phyloP scores from a whole-genome alignment of 2,888 invertebrate species.

The Andrena camellia region DNA sequence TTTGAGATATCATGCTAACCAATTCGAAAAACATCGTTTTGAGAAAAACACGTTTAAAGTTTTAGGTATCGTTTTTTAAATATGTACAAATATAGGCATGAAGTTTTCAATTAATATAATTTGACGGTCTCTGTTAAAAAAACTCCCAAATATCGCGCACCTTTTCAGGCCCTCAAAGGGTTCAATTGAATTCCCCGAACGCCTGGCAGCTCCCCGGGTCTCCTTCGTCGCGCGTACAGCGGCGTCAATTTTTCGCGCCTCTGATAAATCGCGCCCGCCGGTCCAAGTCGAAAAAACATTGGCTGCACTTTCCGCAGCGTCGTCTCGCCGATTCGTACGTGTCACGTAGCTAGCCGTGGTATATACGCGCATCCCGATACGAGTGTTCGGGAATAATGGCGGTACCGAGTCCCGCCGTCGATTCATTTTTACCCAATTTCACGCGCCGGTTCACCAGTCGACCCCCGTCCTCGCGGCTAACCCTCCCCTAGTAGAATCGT shows the following conservation, averaged over 20 bases:
- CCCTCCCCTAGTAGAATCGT: neutral
- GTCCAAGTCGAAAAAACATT: slow-evolving; percentile 39
- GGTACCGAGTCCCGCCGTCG: slow-evolving; percentile 51
- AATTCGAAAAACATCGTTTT: too few relatives aligned
- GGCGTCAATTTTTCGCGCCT: neutral
- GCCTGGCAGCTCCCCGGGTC: too few relatives aligned
- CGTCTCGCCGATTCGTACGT: slow-evolving; percentile 52
- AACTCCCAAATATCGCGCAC: too few relatives aligned
- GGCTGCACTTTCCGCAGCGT: slow-evolving; percentile 46
- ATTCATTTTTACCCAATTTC: slow-evolving; percentile 76
- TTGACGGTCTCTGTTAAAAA: too few relatives aligned
- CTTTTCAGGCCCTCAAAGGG: too few relatives aligned
- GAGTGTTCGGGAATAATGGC: slow-evolving; percentile 61
- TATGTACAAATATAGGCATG: too few relatives aligned
- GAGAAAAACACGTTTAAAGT: too few relatives aligned
- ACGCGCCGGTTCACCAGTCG: slow-evolving; percentile 67
- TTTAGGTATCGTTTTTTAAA: too few relatives aligned
- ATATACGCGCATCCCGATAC: slow-evolving; percentile 42
- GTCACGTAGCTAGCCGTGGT: slow-evolving; percentile 40
- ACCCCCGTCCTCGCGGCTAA: slow-evolving; percentile 15
- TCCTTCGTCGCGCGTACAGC: neutral
- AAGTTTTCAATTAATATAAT: too few relatives aligned
- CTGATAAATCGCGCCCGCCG: neutral
- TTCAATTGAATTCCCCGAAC: too few relatives aligned
- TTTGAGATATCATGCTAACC: too few relatives aligned